Evolutionary conservation across 2,113 vertebrate species (phyloP), one percentile per base, ranked within the genome.

Genomic region (Pelmatolapia mariae): DNA sequence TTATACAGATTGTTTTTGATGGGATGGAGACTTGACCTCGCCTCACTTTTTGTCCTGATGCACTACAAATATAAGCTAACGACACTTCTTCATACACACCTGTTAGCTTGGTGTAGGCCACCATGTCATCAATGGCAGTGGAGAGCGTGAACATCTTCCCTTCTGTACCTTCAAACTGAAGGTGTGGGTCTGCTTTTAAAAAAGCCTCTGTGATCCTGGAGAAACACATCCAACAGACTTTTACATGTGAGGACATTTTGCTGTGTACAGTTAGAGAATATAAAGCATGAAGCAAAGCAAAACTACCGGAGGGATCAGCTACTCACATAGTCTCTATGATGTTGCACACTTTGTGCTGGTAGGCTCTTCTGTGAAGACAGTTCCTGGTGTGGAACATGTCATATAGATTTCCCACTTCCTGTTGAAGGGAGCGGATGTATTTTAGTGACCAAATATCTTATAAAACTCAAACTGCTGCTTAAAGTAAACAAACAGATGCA

Each of bases 351-450:
- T 97, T 98, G 93, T 99, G 98, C 87, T 99, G 98, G 90, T 99
- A 99, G 2, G 98, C 98, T 94, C 97, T 96, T 12, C 97, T 97
- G 90, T 99, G 98, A 83, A 99, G 97, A 82, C 91, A 97, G 92
- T 97, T 97, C 38, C 98, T 97, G 0, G 97, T 99, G 87, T 99
- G 97, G 94, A 99, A 99, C 98, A 99, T 96, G 90, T 99, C 98
- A 1, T 99, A 99, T 36, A 99, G 86, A 93, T 99, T 98, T 2
- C 94, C 97, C 88, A 97, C 98, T 87, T 99, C 98, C 98, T 99
- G 95, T 79, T 61, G 9, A 85, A 24, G 33, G 22, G 56, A 82
- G 40, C 2, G 19, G 40, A 7, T 19, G 15, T 12, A 6, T 24
- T 13, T 88, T 52, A 90, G 40, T 73, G 16, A 80, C 9, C 11